A percentile compares a stretch with the other conserved stretches of the same genome.
These are phyloP conservation scores for Channa argus DNA, from an alignment of 2,113 vertebrate species.

Conservation along the genomic window DNA sequence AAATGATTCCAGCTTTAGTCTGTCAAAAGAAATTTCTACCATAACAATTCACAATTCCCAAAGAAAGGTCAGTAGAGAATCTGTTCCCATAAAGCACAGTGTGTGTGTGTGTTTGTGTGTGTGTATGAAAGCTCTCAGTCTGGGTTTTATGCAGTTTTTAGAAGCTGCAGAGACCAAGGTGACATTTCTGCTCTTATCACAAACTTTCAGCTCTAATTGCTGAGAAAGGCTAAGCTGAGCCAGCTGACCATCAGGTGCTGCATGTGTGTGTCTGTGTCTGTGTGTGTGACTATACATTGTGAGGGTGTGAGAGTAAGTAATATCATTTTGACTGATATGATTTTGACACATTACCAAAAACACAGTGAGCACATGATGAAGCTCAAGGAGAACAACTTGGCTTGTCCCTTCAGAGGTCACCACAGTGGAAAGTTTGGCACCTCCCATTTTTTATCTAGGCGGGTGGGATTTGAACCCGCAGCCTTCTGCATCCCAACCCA, in stretches of 20 bases:
- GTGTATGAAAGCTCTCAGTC: conserved; percentile 6
- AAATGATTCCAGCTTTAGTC: neutral
- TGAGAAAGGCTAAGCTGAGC: conserved; percentile 37
- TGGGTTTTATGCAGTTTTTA: conserved; percentile 18
- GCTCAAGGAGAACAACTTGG: too few species aligned
- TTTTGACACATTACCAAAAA: too few species aligned
- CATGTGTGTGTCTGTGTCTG: neutral
- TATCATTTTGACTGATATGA: too few species aligned
- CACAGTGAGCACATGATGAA: too few species aligned
- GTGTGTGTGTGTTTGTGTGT: neutral
- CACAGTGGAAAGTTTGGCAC: too few species aligned
- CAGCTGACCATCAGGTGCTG: conserved; percentile 48
- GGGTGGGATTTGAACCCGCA: too few species aligned
- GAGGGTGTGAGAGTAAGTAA: too few species aligned
- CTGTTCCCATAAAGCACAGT: neutral
- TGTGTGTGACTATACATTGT: too few species aligned
- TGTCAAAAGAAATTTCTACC: neutral
- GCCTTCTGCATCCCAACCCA: too few species aligned
- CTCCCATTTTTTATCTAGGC: too few species aligned
- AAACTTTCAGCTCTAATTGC: conserved; percentile 47
- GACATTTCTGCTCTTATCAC: conserved; percentile 60
- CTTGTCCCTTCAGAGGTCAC: too few species aligned
- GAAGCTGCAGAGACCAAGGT: conserved; percentile 57
- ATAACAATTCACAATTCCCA: neutral
- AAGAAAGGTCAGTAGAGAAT: neutral